phyloP scores from a whole-genome alignment of 2,113 vertebrate genomes.

The Otis tarda region DNA sequence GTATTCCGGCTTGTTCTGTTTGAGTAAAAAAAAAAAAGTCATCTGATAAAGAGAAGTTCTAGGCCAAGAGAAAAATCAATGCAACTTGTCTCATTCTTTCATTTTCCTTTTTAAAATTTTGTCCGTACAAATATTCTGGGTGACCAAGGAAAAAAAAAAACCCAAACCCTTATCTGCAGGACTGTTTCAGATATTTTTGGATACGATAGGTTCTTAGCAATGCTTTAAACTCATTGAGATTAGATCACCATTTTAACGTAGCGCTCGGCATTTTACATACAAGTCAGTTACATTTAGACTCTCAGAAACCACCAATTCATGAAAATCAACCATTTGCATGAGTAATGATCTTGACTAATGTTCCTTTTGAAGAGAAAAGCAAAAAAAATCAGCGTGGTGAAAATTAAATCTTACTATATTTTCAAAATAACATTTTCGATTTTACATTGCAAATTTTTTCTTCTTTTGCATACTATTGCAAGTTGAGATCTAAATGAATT shows the following conservation, averaged over 20 bases:
- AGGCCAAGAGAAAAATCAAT: neutral
- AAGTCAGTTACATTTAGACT: neutral
- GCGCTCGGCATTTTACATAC: neutral
- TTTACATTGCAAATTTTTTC: neutral
- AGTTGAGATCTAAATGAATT: constrained; percentile 12
- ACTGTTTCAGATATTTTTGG: neutral
- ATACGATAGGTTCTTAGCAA: neutral
- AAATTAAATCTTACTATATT: neutral
- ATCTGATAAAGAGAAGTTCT: neutral
- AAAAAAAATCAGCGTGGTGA: neutral
- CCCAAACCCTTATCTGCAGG: neutral
- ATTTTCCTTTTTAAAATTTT: neutral
- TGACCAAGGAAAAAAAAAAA: neutral
- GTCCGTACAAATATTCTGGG: neutral
- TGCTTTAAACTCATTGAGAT: neutral
- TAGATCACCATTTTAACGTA: neutral
- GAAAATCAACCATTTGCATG: neutral
- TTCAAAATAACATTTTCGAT: neutral
- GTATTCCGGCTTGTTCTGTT: neutral
- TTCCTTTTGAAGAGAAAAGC: constrained; percentile 20
- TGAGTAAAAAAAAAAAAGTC: neutral
- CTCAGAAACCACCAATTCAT: neutral
- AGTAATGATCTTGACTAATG: constrained; percentile 16
- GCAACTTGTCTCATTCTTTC: neutral
- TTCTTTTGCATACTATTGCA: constrained; percentile 14